Percentiles rank a stretch among this genome's conserved stretches.
phyloP scores from a whole-genome alignment of 2,797 vertebrate genomes.

The Hoplostethus atlanticus region DNA sequence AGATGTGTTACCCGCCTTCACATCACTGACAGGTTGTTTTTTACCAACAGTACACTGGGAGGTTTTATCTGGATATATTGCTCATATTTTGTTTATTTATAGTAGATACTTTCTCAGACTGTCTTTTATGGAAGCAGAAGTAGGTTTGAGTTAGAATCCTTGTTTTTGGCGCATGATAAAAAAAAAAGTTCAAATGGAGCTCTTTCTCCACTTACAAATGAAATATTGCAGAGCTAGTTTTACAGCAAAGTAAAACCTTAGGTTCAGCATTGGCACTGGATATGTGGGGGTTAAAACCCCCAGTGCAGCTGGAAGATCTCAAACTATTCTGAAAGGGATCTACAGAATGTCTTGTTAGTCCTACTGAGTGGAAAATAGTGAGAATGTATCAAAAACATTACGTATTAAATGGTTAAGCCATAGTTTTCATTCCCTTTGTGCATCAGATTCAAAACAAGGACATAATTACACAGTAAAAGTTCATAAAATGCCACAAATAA shows the following conservation, averaged over 20 bases:
- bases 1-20: slow-evolving; percentile 14
- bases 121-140: neutral
- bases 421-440: neutral
- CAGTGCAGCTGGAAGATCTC: slow-evolving; percentile 18
- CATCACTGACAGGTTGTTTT: neutral
- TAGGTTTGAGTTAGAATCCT: neutral
- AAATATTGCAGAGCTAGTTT: neutral
- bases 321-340: slow-evolving; percentile 12
- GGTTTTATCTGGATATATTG: neutral
- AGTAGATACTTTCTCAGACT: neutral
- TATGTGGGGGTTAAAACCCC: slow-evolving; percentile 2
- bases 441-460: neutral
- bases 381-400: slow-evolving; percentile 1
- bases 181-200: slow-evolving; percentile 8
- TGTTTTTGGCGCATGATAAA: neutral
- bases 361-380: slow-evolving; percentile 1
- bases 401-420: neutral
- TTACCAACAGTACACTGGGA: slow-evolving; percentile 4
- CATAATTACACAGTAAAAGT: neutral
- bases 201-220: neutral
- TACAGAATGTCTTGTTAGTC: neutral
- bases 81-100: slow-evolving; percentile 5
- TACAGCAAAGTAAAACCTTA: slow-evolving; percentile 11
- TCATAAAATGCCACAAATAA: neutral
- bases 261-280: slow-evolving; percentile 8